Base-by-base conservation (phyloP, 2,113 vertebrate genomes). In the Limanda limanda region DNA sequence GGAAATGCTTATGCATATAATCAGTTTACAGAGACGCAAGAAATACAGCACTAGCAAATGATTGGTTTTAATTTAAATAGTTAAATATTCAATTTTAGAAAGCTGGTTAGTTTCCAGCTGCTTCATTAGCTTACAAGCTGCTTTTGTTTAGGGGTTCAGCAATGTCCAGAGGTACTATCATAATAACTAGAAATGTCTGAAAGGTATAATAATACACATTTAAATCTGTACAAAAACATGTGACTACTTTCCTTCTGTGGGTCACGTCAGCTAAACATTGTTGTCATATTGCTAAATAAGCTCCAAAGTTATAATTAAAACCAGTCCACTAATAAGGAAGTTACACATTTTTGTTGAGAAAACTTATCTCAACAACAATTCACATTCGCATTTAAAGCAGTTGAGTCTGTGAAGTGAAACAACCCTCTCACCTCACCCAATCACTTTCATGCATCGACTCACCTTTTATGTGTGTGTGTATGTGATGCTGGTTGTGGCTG, bases 401-500 rank as follows among this genome's bases (percentile, higher is more conserved):
- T 51, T 52, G 17, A 21, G 51, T 21, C 20, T 56, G 54, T 20
- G 54, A 55, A 55, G 14, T 58, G 13, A 58, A 58, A 14, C 56
- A 25, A 58, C 5, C 13, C 27, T 40, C n/a, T 18, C 9, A 47
- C 40, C 23, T 66, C 17, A 27, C 24, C 14, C 18, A 40, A 27
- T 47, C 15, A 58, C 8, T n/a, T 70, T 20, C 5, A 35, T 18
- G 0, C 6, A 65, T 24, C 4, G 9, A 71, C 79, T 82, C 24
- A 86, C 86, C 54, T 20, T 60, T 1, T 2, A 3, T 25, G 27
- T 31, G 27, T 31, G 31, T 31, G 58, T 20, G 40, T 48, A 67
- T 74, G 71, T 58, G 54, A n/a, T 14, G 35, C 47, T 37, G 74
- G 57, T 52, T 23, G 40, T 52, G 1, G 61, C 4, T 18, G 35